Evolutionary conservation across 2,113 vertebrate genomes (phyloP).

Genomic region (Globicephala melas): DNA sequence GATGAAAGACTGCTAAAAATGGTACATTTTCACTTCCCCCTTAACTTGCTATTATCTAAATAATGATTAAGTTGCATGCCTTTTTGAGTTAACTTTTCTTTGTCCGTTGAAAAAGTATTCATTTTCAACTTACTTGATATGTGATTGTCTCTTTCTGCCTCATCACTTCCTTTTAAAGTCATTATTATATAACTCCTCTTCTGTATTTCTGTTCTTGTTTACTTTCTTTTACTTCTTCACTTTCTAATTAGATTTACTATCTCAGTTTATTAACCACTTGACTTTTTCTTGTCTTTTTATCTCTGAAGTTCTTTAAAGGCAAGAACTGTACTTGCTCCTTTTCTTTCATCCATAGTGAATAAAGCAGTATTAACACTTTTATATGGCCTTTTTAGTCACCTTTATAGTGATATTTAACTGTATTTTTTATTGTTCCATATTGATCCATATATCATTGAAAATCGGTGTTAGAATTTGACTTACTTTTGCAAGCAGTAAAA

Average conservation of each 20-base stretch:
- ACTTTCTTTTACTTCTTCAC: slow-evolving; percentile 30
- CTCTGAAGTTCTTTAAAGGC: slow-evolving; percentile 22
- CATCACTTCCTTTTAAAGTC: neutral
- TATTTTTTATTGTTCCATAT: neutral
- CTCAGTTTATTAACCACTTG: slow-evolving; percentile 26
- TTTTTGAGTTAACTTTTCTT: slow-evolving; percentile 2
- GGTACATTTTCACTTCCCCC: slow-evolving; percentile 7
- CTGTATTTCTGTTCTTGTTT: slow-evolving; percentile 18
- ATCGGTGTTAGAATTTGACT: neutral
- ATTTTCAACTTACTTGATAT: neutral
- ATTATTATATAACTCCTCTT: slow-evolving; percentile 13
- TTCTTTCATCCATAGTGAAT: neutral
- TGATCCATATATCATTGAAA: slow-evolving; percentile 3
- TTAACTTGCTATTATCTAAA: neutral
- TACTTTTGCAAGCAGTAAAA: slow-evolving; percentile 10
- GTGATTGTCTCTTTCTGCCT: neutral
- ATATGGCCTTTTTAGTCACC: neutral
- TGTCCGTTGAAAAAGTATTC: neutral
- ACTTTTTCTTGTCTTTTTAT: neutral
- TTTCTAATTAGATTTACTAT: slow-evolving; percentile 36
- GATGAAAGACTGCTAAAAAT: slow-evolving; percentile 18
- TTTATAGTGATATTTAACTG: slow-evolving; percentile 22
- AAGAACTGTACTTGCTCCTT: neutral
- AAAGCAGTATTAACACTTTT: slow-evolving; percentile 18
- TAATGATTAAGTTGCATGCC: slow-evolving; percentile 18